These are phyloP conservation scores for Tapirus indicus DNA, from an alignment of 2,797 vertebrate genomes.

Conservation along the genomic window DNA sequence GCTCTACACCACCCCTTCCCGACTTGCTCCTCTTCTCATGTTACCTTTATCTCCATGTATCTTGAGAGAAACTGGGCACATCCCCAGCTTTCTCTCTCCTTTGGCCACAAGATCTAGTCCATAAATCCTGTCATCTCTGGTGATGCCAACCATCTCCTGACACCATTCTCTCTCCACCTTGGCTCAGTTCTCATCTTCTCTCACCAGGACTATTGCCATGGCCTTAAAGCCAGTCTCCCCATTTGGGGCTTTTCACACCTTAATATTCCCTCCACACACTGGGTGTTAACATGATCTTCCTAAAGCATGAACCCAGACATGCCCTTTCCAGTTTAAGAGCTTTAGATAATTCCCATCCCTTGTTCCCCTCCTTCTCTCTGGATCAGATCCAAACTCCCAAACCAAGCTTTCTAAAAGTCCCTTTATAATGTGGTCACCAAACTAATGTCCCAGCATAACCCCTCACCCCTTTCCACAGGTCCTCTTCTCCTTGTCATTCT, in stretches of 20 bases:
- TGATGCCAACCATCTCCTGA: neutral
- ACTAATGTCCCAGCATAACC: no score
- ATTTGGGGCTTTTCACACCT: neutral
- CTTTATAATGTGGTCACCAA: neutral
- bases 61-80: neutral
- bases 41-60: neutral
- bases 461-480: neutral
- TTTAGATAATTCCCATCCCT: neutral
- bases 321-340: neutral
- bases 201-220: neutral
- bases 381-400: constrained; percentile 1
- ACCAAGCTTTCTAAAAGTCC: neutral
- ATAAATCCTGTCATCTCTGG: neutral
- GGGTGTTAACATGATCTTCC: neutral
- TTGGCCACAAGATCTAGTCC: neutral
- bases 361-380: neutral
- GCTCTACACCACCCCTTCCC: neutral
- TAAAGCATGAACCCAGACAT: neutral
- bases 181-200: neutral
- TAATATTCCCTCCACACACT: neutral
- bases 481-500: neutral
- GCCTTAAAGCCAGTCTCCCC: neutral
- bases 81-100: neutral
- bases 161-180: neutral
- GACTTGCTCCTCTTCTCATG: neutral